phyloP scores from a whole-genome alignment of 2,888 invertebrate species.

The Dendrolimus pini region DNA sequence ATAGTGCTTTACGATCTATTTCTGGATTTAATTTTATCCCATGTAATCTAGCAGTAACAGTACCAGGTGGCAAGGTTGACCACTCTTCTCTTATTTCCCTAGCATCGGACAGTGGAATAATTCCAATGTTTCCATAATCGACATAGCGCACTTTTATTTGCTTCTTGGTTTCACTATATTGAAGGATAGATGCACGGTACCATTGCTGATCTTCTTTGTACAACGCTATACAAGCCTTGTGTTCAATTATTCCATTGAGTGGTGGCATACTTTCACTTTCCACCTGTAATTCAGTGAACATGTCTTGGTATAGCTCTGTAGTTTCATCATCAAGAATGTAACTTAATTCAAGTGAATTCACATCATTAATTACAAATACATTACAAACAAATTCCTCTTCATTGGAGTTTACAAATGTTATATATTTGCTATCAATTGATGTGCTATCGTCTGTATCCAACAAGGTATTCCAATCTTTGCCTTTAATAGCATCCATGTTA shows the following conservation, averaged over 20 bases:
- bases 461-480: slow-evolving; percentile 46
- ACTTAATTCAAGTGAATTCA: slow-evolving; percentile 41
- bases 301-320: slow-evolving; percentile 50
- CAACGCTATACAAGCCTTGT: slow-evolving; percentile 79
- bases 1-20: slow-evolving; percentile 34
- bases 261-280: slow-evolving; percentile 51
- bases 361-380: slow-evolving; percentile 43
- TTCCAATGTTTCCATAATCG: slow-evolving; percentile 84
- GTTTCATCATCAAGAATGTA: slow-evolving; percentile 55
- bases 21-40: slow-evolving; percentile 45
- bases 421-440: slow-evolving; percentile 20
- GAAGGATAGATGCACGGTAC: slow-evolving; percentile 82
- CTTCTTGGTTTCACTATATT: slow-evolving; percentile 52
- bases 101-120: slow-evolving; percentile 56
- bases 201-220: slow-evolving; percentile 79
- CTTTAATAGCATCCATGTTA: slow-evolving; percentile 26
- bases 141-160: slow-evolving; percentile 81
- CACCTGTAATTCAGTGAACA: slow-evolving; percentile 69
- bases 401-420: slow-evolving; percentile 30
- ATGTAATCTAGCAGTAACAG: slow-evolving; percentile 64
- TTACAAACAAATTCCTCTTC: slow-evolving; percentile 43
- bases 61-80: slow-evolving; percentile 67
- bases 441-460: slow-evolving; percentile 36
- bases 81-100: slow-evolving; percentile 69
- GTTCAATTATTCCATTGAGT: slow-evolving; percentile 56